Percentiles rank a stretch among this genome's conserved stretches.
Evolutionary conservation across 2,888 invertebrate species (phyloP).

Genomic region (Plutella xylostella): DNA sequence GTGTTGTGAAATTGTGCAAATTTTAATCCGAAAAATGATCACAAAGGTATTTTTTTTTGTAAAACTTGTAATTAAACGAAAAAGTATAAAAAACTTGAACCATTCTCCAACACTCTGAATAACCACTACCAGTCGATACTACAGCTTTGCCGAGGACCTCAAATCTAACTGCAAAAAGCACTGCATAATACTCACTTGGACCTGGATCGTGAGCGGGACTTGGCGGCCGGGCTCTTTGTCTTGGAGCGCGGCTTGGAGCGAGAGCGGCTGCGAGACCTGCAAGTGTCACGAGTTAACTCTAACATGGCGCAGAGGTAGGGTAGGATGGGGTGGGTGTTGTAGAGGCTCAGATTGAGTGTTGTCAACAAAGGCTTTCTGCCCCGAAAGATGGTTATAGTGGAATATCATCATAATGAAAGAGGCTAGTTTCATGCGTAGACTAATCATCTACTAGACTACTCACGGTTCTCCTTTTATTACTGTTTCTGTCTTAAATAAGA

Average conservation of each 20-base stretch:
- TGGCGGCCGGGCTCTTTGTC: slow-evolving; percentile 81
- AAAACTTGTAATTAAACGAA: no score
- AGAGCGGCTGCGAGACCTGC: slow-evolving; percentile 41
- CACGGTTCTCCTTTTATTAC: no score
- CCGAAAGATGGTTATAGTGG: slow-evolving; percentile 70
- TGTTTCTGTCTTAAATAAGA: no score
- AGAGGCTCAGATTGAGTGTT: slow-evolving; percentile 32
- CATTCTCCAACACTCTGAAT: no score
- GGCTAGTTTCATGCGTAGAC: no score
- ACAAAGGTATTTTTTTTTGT: no score
- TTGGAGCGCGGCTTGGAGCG: slow-evolving; percentile 75
- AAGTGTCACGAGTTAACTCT: neutral
- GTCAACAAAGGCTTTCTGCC: slow-evolving; percentile 66
- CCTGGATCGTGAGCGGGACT: slow-evolving; percentile 81
- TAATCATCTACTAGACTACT: no score
- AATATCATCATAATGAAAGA: slow-evolving; percentile 51
- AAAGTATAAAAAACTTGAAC: no score
- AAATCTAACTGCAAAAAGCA: no score
- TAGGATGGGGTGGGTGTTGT: neutral
- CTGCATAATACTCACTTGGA: slow-evolving; percentile 81
- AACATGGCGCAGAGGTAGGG: neutral
- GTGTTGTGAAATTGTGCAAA: no score
- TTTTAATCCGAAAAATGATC: no score
- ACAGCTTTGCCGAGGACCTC: no score
- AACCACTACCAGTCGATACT: neutral